Conservation (phyloP, 2,888 invertebrate genomes). For the Caenorhabditis doughertyi region DNA sequence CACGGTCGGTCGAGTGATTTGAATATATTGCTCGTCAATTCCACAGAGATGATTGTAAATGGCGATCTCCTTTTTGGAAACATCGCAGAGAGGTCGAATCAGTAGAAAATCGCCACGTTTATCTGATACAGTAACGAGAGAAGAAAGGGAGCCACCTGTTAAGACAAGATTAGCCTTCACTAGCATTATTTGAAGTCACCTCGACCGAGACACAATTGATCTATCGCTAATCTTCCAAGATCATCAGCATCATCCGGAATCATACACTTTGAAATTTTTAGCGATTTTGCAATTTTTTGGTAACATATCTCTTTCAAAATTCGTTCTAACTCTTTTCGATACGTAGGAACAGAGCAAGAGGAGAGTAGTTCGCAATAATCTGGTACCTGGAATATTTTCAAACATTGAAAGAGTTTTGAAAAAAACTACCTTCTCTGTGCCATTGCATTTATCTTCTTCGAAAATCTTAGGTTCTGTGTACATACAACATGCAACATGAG, state of each 20-base stretch:
- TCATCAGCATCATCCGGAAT: slow-evolving; percentile 70
- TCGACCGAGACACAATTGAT: slow-evolving; percentile 74
- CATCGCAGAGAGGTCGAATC: slow-evolving; percentile 73
- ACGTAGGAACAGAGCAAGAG: slow-evolving; percentile 60
- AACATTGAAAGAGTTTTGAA: not conserved
- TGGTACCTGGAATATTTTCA: slow-evolving; percentile 33
- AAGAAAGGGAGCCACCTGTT: slow-evolving; percentile 49
- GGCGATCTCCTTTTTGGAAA: slow-evolving; percentile 69
- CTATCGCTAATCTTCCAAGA: slow-evolving; percentile 67
- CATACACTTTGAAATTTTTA: slow-evolving; percentile 63
- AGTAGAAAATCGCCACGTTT: slow-evolving; percentile 61
- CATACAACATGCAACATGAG: slow-evolving; percentile 66
- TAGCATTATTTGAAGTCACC: slow-evolving; percentile 50
- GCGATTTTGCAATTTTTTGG: slow-evolving; percentile 26
- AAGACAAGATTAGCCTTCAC: not conserved
- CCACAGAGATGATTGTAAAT: slow-evolving; percentile 65
- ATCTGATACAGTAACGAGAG: slow-evolving; percentile 63
- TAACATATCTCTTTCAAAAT: slow-evolving; percentile 63
- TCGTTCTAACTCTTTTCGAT: slow-evolving; percentile 65
- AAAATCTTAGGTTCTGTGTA: slow-evolving; percentile 20
- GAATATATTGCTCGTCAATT: slow-evolving; percentile 55
- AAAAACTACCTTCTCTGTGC: slow-evolving; percentile 50
- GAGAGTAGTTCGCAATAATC: slow-evolving; percentile 46
- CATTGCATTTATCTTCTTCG: slow-evolving; percentile 41
- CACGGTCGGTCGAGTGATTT: not conserved